Percentiles rank a stretch among this genome's conserved stretches.
phyloP scores from a whole-genome alignment of 2,888 invertebrate genomes.

The Mesorhabditis spiculigera region DNA sequence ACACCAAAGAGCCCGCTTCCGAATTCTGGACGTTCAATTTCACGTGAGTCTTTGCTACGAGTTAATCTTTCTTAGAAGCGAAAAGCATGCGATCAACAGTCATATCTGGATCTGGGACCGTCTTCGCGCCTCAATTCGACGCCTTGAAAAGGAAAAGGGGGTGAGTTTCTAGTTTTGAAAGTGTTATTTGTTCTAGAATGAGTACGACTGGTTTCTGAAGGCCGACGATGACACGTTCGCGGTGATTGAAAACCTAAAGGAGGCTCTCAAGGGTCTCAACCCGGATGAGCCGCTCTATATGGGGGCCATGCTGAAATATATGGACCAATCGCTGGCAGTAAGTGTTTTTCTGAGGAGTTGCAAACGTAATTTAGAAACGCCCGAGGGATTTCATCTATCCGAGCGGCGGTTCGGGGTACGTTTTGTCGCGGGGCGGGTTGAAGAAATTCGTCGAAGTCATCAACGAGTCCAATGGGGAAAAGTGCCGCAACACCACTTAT shows the following conservation, averaged over 20 bases:
- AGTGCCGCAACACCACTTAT: conserved; percentile 2
- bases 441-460: conserved; percentile 1
- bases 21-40: not conserved
- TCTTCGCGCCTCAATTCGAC: not conserved
- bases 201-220: conserved; percentile 1
- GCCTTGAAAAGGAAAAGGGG: not conserved
- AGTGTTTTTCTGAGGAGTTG: not conserved
- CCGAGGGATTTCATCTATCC: conserved; percentile 2
- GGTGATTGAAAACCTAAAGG: conserved; percentile 3
- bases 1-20: not conserved
- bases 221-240: conserved; percentile 6
- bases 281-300: conserved; percentile 5
- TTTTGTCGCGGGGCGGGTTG: conserved; percentile 2
- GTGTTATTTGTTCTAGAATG: not conserved
- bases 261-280: not conserved
- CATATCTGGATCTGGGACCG: not conserved
- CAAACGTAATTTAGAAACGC: not conserved
- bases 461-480: conserved; percentile 2
- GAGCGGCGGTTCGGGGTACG: conserved; percentile 3
- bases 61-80: not conserved
- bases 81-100: not conserved
- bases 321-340: conserved; percentile 2
- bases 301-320: not conserved
- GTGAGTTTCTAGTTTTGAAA: not conserved
- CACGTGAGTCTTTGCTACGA: not conserved